phyloP scores from a whole-genome alignment of 1,140 invertebrate species.

The Dreissena rostriformis region DNA sequence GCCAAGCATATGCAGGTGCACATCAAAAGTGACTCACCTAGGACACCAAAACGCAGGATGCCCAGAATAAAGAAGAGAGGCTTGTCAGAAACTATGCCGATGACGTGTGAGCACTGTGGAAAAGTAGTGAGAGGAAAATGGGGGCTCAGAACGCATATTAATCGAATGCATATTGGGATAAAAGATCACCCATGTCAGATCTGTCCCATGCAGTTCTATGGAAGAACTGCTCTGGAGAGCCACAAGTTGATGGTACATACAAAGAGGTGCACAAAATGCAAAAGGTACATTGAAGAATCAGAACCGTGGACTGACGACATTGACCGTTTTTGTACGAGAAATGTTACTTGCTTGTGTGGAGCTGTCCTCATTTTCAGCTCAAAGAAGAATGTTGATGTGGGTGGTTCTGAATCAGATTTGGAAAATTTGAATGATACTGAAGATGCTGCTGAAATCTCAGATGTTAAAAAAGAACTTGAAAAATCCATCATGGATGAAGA shows the following conservation, averaged over 20 bases:
- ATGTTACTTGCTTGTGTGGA: slow-evolving; percentile 39
- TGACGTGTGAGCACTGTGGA: slow-evolving; percentile 40
- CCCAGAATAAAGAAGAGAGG: slow-evolving; percentile 5
- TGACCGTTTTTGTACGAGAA: not conserved
- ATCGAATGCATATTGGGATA: slow-evolving; percentile 9
- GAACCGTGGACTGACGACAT: slow-evolving; percentile 35
- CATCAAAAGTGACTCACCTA: not conserved
- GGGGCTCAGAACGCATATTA: slow-evolving; percentile 27
- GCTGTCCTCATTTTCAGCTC: slow-evolving; percentile 9
- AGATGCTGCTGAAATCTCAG: no score
- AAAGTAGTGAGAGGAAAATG: slow-evolving; percentile 19
- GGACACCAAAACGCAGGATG: not conserved
- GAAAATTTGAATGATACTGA: no score
- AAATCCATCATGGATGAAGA: no score
- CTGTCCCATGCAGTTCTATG: slow-evolving; percentile 12
- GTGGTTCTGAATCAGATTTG: no score
- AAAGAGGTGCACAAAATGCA: slow-evolving; percentile 21
- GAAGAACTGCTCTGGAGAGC: not conserved
- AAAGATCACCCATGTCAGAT: slow-evolving; percentile 31
- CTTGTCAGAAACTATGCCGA: slow-evolving; percentile 2
- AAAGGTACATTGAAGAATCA: slow-evolving; percentile 36
- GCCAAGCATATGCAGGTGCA: slow-evolving; percentile 9
- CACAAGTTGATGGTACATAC: slow-evolving; percentile 42
- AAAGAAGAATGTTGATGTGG: not conserved
- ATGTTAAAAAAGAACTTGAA: no score